These are phyloP conservation scores for Euwallacea fornicatus DNA, from an alignment of 1,140 invertebrate species.

Conservation along the genomic window DNA sequence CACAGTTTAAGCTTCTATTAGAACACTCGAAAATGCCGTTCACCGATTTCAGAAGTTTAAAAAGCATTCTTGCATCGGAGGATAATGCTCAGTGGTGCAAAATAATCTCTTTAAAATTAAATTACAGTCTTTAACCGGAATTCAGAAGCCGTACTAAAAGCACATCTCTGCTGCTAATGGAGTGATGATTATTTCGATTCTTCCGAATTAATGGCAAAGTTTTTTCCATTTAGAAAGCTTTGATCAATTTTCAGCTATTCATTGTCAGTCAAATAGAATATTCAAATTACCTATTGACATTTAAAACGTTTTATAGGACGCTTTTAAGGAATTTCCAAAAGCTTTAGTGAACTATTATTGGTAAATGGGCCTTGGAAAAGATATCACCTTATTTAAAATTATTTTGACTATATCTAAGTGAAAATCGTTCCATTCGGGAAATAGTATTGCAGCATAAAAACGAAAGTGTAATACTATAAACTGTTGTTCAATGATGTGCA, in stretches of 20 bases:
- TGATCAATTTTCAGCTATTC: conserved; percentile 1
- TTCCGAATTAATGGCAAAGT: conserved; percentile 7
- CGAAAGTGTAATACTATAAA: no score
- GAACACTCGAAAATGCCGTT: no score
- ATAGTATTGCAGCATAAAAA: no score
- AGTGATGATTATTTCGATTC: conserved; percentile 22
- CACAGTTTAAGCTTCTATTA: no score
- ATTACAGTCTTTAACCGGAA: conserved; percentile 13
- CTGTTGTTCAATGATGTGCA: no score
- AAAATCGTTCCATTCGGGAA: no score
- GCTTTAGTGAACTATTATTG: no score
- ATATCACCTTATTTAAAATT: no score
- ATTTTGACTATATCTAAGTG: no score
- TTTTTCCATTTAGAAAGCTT: conserved; percentile 1
- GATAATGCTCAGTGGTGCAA: conserved; percentile 29
- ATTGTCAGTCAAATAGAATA: neutral
- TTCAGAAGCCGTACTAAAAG: conserved; percentile 4
- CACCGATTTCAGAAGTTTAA: conserved; percentile 1
- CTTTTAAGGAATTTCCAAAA: no score
- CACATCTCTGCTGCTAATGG: conserved; percentile 19
- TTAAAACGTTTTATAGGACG: no score
- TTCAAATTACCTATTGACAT: neutral
- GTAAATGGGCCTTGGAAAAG: no score
- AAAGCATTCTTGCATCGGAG: conserved; percentile 11
- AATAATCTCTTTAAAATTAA: conserved; percentile 35